These are phyloP conservation scores for Cladopsammia gracilis DNA, from an alignment of 64 coral and sea anemone genomes.

Conservation along the genomic window DNA sequence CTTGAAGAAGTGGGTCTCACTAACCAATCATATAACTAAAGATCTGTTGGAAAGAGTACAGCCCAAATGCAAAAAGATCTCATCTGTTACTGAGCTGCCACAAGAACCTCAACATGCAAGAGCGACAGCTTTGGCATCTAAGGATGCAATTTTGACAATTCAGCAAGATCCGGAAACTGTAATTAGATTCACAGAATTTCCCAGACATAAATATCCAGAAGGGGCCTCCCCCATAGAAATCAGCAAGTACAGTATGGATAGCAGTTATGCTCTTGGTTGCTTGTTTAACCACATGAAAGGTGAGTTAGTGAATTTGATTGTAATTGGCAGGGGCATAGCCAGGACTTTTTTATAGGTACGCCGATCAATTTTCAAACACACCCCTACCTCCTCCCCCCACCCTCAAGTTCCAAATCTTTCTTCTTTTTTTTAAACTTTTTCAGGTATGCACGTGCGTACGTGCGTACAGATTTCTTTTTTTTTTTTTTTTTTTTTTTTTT, in stretches of 20 bases:
- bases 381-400: no score
- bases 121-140: background rate
- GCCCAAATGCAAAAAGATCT: slow-evolving; percentile 79
- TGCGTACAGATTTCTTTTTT: no score
- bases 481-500: no score
- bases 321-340: no score
- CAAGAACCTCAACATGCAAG: slow-evolving; percentile 39
- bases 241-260: slow-evolving; percentile 84
- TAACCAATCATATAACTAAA: slow-evolving; percentile 82
- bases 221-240: slow-evolving; percentile 79
- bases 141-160: slow-evolving; percentile 7
- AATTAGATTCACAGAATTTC: slow-evolving; percentile 81
- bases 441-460: no score
- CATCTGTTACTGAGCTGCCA: slow-evolving; percentile 79
- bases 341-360: no score
- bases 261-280: slow-evolving; percentile 77
- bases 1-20: slow-evolving; percentile 95
- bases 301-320: background rate
- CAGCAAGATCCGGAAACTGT: slow-evolving; percentile 47
- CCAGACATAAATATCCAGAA: slow-evolving; percentile 68
- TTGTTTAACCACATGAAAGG: slow-evolving; percentile 78
- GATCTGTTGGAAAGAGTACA: slow-evolving; percentile 80
- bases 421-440: no score
- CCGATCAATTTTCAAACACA: no score
- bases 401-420: no score